These are phyloP conservation scores for Corvus hawaiiensis DNA, from an alignment of 2,113 vertebrate genomes.

Conservation along the genomic window DNA sequence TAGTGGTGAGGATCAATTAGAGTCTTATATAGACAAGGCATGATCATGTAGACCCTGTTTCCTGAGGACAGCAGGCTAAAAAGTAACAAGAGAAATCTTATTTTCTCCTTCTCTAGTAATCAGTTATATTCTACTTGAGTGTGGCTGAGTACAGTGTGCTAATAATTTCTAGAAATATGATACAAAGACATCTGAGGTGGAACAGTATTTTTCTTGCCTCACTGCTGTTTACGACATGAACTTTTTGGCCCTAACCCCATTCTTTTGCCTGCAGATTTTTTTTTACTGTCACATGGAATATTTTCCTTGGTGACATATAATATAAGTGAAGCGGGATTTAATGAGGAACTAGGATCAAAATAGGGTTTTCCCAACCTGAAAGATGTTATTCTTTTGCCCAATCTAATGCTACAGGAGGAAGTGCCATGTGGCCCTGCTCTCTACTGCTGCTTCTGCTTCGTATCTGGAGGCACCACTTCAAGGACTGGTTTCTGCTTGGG, in stretches of 20 bases:
- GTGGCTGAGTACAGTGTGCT: background rate
- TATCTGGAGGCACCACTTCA: background rate
- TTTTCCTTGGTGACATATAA: background rate
- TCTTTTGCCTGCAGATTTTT: background rate
- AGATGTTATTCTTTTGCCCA: background rate
- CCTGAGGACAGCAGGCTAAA: background rate
- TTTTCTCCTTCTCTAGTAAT: background rate
- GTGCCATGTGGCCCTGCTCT: fast-evolving
- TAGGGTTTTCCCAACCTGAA: background rate
- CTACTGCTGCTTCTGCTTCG: background rate
- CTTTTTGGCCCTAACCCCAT: fast-evolving
- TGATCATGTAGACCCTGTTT: background rate
- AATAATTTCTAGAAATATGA: background rate
- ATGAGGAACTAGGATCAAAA: background rate
- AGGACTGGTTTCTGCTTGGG: background rate
- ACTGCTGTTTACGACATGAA: background rate
- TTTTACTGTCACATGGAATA: background rate
- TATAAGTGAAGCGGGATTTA: background rate
- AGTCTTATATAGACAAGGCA: background rate
- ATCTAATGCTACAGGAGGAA: background rate
- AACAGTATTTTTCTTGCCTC: background rate
- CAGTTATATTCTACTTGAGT: background rate
- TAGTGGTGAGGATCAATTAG: background rate
- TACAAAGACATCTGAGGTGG: background rate
- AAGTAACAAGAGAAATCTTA: background rate